A percentile compares a stretch with the other conserved stretches of the same genome.
phyloP scores from a whole-genome alignment of 2,888 invertebrate species.

The Drosophila limbata region DNA sequence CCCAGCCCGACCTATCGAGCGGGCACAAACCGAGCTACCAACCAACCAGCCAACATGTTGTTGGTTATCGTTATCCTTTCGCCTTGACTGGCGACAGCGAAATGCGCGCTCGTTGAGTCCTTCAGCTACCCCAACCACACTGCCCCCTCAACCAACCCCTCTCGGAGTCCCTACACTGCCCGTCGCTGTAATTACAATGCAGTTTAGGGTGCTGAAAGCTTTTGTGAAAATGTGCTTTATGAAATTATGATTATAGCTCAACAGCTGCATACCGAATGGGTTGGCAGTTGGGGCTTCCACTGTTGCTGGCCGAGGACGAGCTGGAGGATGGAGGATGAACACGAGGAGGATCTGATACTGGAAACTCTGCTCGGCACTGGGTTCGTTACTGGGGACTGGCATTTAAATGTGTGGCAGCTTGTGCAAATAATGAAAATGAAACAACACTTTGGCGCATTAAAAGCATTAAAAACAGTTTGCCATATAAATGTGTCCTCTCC shows the following conservation, averaged over 20 bases:
- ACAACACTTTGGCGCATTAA: conserved; percentile 81
- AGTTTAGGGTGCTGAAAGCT: conserved; percentile 83
- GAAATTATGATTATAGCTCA: conserved; percentile 83
- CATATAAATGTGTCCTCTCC: conserved; percentile 65
- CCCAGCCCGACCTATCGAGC: conserved; percentile 20
- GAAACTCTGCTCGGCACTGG: conserved; percentile 1
- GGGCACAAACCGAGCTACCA: conserved; percentile 17
- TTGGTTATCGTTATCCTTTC: conserved; percentile 77
- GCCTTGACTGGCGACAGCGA: conserved; percentile 70
- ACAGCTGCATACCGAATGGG: conserved; percentile 70
- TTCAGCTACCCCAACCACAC: conserved; percentile 19
- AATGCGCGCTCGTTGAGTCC: conserved; percentile 62
- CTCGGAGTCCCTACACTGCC: conserved; percentile 7
- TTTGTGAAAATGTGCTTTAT: conserved; percentile 83
- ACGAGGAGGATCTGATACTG: conserved; percentile 1
- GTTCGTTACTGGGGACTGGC: conserved; percentile 45
- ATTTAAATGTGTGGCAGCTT: conserved; percentile 79
- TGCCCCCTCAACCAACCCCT: background rate
- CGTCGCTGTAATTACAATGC: conserved; percentile 76
- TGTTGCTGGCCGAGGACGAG: background rate
- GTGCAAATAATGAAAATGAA: conserved; percentile 81
- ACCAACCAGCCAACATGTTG: conserved; percentile 66
- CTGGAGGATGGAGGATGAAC: background rate
- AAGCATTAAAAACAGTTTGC: conserved; percentile 81
- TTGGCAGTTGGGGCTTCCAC: conserved; percentile 5